Evolutionary conservation across 2,888 invertebrate species (phyloP).

Genomic region (Ypsolopha sequella): DNA sequence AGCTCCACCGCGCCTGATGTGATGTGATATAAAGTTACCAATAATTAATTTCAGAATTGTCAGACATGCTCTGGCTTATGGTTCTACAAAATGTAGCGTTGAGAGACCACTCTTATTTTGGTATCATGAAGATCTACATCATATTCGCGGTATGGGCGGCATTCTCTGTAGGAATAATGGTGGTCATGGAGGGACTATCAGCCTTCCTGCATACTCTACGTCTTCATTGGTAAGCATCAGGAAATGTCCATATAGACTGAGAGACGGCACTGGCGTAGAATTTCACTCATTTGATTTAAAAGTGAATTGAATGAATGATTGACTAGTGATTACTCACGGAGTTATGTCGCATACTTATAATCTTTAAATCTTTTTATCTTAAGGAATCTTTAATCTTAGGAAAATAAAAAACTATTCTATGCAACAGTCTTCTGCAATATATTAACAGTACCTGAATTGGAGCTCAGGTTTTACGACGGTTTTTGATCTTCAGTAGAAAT

Average conservation of each 20-base stretch:
- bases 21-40: not conserved
- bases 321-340: not conserved
- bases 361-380: not conserved
- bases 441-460: too few relatives aligned
- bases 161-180: constrained; percentile 82
- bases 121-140: constrained; percentile 64
- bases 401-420: too few relatives aligned
- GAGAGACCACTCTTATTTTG: constrained; percentile 25
- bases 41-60: constrained; percentile 22
- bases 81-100: constrained; percentile 69
- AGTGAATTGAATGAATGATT: not conserved
- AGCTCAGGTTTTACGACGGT: too few relatives aligned
- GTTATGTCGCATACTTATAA: too few relatives aligned
- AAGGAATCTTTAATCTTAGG: too few relatives aligned
- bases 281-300: not conserved
- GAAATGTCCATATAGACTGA: not conserved
- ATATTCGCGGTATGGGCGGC: constrained; percentile 82
- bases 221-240: constrained; percentile 82
- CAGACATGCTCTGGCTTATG: constrained; percentile 83
- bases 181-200: constrained; percentile 91
- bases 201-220: constrained; percentile 91
- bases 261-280: not conserved
- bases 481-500: too few relatives aligned
- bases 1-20: too few relatives aligned
- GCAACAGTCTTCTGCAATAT: too few relatives aligned